A percentile compares a stretch with the other conserved stretches of the same genome.
Conservation (phyloP, 2,113 vertebrate species). For the Chaetodon trifascialis region DNA sequence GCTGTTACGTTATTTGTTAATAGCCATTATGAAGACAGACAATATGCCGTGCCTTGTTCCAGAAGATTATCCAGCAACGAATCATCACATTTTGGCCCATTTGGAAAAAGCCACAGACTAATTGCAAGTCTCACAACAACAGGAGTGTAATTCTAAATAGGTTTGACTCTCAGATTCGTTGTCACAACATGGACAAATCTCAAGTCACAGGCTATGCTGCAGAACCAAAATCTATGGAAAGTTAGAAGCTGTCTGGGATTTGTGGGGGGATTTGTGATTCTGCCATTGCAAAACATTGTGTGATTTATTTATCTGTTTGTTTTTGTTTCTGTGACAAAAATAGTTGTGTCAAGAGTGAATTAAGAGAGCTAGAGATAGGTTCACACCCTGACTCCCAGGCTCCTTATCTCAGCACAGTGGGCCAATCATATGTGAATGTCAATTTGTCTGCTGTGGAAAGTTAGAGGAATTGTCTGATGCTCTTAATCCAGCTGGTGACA, state of each 20-base stretch:
- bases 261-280: neutral
- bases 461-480: too few species aligned
- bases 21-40: neutral
- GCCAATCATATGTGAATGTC: neutral
- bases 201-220: neutral
- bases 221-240: too few species aligned
- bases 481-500: too few species aligned
- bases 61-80: neutral
- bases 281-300: neutral
- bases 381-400: neutral
- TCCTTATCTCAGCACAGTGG: neutral
- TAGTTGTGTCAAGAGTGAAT: neutral
- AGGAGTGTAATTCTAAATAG: neutral
- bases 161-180: neutral
- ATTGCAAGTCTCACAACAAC: neutral
- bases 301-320: neutral
- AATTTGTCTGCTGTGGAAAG: neutral
- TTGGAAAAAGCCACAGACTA: neutral
- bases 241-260: too few species aligned
- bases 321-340: neutral
- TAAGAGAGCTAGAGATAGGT: neutral
- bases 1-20: neutral
- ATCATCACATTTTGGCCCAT: neutral
- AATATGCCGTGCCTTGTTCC: neutral
- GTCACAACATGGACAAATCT: neutral